Percentiles rank a stretch among this genome's conserved stretches.
These are phyloP conservation scores for Stomatorhinus ivindoensis DNA, from an alignment of 2,113 vertebrate genomes.

Conservation along the genomic window DNA sequence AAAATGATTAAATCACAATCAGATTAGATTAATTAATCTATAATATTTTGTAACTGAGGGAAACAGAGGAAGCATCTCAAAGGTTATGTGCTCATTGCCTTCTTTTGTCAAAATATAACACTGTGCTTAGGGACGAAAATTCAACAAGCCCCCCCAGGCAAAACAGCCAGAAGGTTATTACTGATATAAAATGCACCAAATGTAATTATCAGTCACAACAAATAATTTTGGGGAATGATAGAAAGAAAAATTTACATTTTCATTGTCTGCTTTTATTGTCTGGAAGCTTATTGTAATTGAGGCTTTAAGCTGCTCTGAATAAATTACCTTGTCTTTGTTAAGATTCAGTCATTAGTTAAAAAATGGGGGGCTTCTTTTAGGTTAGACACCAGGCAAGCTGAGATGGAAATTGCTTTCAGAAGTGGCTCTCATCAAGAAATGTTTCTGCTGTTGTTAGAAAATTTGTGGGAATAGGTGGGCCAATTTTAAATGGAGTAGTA, in stretches of 20 bases:
- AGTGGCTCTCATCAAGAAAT: background rate
- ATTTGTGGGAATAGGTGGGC: background rate
- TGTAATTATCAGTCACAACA: constrained; percentile 98
- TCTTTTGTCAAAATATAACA: constrained; percentile 85
- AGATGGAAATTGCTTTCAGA: background rate
- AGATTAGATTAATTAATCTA: constrained; percentile 98
- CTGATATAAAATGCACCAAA: constrained; percentile 90
- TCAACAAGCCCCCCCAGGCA: constrained; percentile 92
- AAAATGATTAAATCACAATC: constrained; percentile 99
- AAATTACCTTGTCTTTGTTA: constrained; percentile 48
- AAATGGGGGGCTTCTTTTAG: constrained; percentile 29
- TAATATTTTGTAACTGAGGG: constrained; percentile 94
- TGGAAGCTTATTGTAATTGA: constrained; percentile 61
- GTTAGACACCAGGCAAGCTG: background rate
- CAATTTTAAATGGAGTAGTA: background rate
- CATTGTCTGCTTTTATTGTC: constrained; percentile 70
- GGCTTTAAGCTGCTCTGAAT: constrained; percentile 59
- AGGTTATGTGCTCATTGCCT: constrained; percentile 86
- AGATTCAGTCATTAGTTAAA: constrained; percentile 46
- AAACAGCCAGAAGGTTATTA: constrained; percentile 98
- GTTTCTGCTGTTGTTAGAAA: background rate
- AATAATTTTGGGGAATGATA: constrained; percentile 94
- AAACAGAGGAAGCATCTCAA: constrained; percentile 82
- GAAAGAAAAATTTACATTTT: constrained; percentile 98
- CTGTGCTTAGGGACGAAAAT: constrained; percentile 71